Base-by-base conservation (phyloP, 92 coral and sea anemone genomes). In the Pocillopora grandis region DNA sequence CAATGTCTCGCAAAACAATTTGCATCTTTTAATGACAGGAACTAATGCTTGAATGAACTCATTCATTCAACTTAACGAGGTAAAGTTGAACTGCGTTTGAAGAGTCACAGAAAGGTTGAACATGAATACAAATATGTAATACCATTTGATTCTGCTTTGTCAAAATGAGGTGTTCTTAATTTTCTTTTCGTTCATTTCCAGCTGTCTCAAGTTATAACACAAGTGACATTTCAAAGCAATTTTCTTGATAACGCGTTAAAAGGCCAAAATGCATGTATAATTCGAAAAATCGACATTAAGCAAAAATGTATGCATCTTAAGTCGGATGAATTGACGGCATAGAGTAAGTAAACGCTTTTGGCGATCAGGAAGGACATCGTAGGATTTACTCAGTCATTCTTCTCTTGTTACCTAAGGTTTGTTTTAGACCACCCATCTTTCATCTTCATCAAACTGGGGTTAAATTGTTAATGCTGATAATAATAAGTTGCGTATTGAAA, bases 191-290 rank as follows among this genome's bases (percentile, higher is more conserved):
- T 35, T 36, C 63, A 35, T 56, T 37, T n/a, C 19, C 85, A 81
- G 77, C 77, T 81, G 85, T 81, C 85, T 18, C 37, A 59, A 2
- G 18, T 19, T 68, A 58, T 16, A 42, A 33, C 70, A 69, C 59
- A 81, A 70, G 66, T 71, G 85, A 81, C 85, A 81, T 19, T 5
- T 59, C 60, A 72, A 81, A 58, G 85, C 68, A 81, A 57, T 81
- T 71, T 58, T 71, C 33, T 60, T 59, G 77, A 59, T 70, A 71
- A 81, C 70, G 60, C 68, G 66, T 81, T 71, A 35, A 81, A 81
- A 80, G 58, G 85, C 77, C 77, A 81, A 59, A 71, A 77, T n/a
- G 31, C 48, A 59, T 70, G 70, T 58, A 33, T 81, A n/a, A 59
- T 37, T 60, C 21, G 33, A 71, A 71, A 27, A 71, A 23, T 81